phyloP scores from a whole-genome alignment of 2,113 vertebrate species.

The Xenotilapia flavipinnis region DNA sequence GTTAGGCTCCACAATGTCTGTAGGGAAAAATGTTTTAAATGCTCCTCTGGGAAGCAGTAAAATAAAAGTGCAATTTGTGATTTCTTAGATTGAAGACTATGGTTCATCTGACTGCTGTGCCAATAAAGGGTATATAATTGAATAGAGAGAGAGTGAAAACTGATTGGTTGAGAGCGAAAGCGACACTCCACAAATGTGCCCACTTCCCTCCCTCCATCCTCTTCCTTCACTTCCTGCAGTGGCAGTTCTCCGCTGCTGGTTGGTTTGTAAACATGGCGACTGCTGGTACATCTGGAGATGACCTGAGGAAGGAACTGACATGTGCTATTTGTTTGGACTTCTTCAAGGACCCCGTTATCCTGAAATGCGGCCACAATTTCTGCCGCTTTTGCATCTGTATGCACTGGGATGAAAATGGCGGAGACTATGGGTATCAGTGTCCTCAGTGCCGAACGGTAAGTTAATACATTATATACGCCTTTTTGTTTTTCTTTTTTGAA shows the following conservation, averaged over 20 bases:
- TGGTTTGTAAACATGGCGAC: constrained; percentile 61
- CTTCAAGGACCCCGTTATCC: constrained; percentile 72
- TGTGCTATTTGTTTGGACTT: constrained; percentile 74
- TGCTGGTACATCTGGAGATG: constrained; percentile 48
- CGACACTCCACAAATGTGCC: constrained; percentile 2
- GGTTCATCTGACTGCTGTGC: not conserved
- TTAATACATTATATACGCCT: not conserved
- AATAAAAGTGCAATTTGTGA: not conserved
- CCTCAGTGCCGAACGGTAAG: constrained; percentile 74
- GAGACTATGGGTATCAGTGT: constrained; percentile 73
- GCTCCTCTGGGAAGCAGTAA: not conserved
- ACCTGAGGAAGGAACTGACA: constrained; percentile 69
- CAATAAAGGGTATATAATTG: not conserved
- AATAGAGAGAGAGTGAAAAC: not conserved
- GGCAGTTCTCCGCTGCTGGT: not conserved
- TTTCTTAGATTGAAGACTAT: not conserved
- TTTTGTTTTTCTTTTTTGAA: not conserved
- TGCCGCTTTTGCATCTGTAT: constrained; percentile 73
- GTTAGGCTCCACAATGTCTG: not conserved
- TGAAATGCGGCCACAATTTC: constrained; percentile 77
- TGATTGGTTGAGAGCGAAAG: constrained; percentile 17
- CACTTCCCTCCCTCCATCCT: not conserved
- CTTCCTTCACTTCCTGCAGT: constrained; percentile 17
- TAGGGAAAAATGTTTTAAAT: not conserved
- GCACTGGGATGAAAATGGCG: constrained; percentile 78